These are phyloP conservation scores for Rhopalosiphum nymphaeae DNA, from an alignment of 2,888 invertebrate genomes.

Conservation along the genomic window DNA sequence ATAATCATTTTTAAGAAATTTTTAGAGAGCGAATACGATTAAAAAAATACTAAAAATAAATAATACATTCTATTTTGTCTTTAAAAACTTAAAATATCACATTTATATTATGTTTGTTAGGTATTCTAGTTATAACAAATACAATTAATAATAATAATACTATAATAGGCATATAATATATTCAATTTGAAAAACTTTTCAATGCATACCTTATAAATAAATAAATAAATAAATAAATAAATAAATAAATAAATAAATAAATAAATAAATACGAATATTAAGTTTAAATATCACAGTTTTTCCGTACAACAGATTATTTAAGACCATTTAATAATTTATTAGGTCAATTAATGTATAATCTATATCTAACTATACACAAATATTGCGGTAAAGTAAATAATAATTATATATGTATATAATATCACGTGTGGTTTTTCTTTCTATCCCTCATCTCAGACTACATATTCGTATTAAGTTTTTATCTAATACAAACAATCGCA, in stretches of 20 bases:
- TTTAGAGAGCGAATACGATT: neutral
- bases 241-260: neutral
- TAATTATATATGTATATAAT: neutral
- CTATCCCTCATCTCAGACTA: neutral
- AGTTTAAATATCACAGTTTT: neutral
- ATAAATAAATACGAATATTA: neutral
- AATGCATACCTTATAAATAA: neutral
- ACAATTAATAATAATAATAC: neutral
- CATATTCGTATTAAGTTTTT: constrained; percentile 43
- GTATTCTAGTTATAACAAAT: neutral
- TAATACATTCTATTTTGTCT: neutral
- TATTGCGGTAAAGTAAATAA: neutral
- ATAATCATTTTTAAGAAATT: neutral
- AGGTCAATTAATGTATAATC: neutral
- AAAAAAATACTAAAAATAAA: neutral
- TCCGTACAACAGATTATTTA: neutral
- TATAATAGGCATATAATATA: neutral
- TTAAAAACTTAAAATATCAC: neutral
- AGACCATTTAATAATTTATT: neutral
- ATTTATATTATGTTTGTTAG: neutral
- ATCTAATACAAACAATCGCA: constrained; percentile 40
- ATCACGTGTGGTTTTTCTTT: neutral
- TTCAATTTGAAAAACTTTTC: neutral
- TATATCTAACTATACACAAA: neutral
- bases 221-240: neutral